Evolutionary conservation across 2,888 invertebrate species (phyloP).

Genomic region (Drosophila prostipennis): DNA sequence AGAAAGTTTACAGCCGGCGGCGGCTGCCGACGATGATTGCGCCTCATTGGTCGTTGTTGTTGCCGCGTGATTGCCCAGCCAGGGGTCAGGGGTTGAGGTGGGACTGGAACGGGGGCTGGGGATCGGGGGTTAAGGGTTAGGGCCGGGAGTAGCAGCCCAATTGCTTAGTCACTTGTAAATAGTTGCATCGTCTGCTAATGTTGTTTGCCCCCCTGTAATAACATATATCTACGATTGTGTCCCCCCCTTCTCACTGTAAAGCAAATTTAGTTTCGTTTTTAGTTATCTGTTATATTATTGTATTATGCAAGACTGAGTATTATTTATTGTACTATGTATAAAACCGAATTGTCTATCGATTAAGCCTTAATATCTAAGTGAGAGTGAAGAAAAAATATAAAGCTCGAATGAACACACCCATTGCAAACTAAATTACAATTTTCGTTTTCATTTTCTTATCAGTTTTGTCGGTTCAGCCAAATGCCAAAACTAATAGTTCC

Average conservation of each 20-base stretch:
- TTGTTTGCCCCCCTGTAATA: conserved; percentile 24
- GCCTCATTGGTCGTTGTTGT: conserved; percentile 74
- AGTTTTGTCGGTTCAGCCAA: conserved; percentile 4
- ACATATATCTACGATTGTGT: conserved; percentile 23
- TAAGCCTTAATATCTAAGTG: conserved; percentile 64
- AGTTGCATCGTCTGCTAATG: conserved; percentile 50
- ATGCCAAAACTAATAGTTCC: neutral
- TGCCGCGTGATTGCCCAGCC: conserved; percentile 76
- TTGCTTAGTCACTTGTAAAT: conserved; percentile 71
- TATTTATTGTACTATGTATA: conserved; percentile 66
- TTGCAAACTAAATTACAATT: conserved; percentile 22
- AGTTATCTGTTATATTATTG: conserved; percentile 68
- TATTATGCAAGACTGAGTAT: conserved; percentile 77
- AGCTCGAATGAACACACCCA: conserved; percentile 21
- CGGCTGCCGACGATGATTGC: conserved; percentile 74
- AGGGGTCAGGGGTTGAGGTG: conserved; percentile 14
- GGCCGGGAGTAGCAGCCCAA: conserved; percentile 20
- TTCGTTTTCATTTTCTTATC: conserved; percentile 19
- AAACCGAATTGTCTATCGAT: conserved; percentile 61
- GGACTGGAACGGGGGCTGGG: neutral
- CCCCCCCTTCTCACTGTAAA: neutral
- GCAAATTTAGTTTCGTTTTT: conserved; percentile 48
- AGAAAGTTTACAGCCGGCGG: conserved; percentile 66
- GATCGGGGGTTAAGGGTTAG: neutral
- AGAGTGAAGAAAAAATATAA: conserved; percentile 38